Evolutionary conservation across 1,140 invertebrate species (phyloP).

Genomic region (Apocrypta bakeri): DNA sequence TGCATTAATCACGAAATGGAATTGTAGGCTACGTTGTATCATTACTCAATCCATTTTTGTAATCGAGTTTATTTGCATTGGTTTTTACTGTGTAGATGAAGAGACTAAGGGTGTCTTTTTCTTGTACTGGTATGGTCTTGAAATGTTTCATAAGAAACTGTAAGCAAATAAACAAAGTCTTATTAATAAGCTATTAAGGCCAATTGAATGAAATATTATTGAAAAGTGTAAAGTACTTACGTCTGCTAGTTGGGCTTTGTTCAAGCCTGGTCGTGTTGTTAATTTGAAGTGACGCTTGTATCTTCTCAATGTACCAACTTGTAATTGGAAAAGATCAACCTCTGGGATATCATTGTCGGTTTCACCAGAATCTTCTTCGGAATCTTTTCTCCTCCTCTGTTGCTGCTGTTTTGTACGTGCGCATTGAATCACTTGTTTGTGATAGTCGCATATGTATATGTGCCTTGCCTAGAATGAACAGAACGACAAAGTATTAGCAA

Average conservation of each 20-base stretch:
- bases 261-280: conserved; percentile 89
- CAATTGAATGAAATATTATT: neutral
- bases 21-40: conserved; percentile 74
- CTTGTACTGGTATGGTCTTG: conserved; percentile 92
- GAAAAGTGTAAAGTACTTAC: conserved; percentile 78
- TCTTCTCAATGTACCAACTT: conserved; percentile 92
- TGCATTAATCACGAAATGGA: conserved; percentile 39
- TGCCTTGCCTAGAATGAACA: conserved; percentile 84
- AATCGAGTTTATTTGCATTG: conserved; percentile 93
- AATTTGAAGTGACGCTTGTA: conserved; percentile 97
- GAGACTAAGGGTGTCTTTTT: conserved; percentile 96
- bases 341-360: conserved; percentile 91
- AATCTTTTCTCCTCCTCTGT: conserved; percentile 88
- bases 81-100: conserved; percentile 98
- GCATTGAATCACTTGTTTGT: conserved; percentile 96
- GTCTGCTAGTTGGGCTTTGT: conserved; percentile 96
- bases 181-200: neutral
- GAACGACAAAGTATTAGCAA: neutral
- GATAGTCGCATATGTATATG: conserved; percentile 97
- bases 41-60: conserved; percentile 86
- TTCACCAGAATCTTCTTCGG: conserved; percentile 93
- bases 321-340: conserved; percentile 93
- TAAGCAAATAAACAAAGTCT: conserved; percentile 53
- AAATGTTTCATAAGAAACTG: conserved; percentile 96
- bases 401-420: conserved; percentile 85